Percentiles rank a stretch among this genome's conserved stretches.
phyloP scores from a whole-genome alignment of 2,113 vertebrate species.

The Dissostichus mawsoni region DNA sequence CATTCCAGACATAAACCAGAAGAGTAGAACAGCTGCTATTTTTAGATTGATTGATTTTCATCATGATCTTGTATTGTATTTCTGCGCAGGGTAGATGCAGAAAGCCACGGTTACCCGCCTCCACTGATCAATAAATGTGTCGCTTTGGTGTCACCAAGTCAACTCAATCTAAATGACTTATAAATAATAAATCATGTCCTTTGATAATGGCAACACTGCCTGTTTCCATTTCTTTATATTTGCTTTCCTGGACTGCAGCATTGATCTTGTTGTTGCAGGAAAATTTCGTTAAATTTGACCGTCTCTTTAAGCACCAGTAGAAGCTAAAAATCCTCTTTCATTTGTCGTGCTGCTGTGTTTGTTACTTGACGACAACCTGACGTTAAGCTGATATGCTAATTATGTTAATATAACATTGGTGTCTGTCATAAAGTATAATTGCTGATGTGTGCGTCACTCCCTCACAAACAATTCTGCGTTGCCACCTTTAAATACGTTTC shows the following conservation, averaged over 20 bases:
- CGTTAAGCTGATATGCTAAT: constrained; percentile 32
- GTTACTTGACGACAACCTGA: constrained; percentile 37
- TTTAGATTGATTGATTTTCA: no score
- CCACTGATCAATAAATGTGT: background rate
- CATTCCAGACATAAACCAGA: constrained; percentile 1
- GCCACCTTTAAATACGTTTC: constrained; percentile 24
- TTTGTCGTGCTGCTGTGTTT: constrained; percentile 12
- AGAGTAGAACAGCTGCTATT: background rate
- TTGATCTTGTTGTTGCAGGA: background rate
- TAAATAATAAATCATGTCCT: background rate
- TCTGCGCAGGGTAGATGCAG: background rate
- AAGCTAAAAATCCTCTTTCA: constrained; percentile 9
- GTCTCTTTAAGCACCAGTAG: constrained; percentile 9
- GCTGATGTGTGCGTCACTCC: background rate
- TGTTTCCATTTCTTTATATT: background rate
- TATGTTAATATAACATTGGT: constrained; percentile 6
- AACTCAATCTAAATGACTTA: background rate
- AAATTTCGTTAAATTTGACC: background rate
- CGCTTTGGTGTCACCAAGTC: background rate
- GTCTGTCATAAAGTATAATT: background rate
- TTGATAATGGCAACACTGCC: background rate
- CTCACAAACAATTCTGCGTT: background rate
- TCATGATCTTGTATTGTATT: no score
- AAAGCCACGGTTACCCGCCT: background rate
- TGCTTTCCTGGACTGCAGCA: background rate